Base-by-base conservation (phyloP, 2,113 vertebrate genomes). In the Hypanus sabinus region DNA sequence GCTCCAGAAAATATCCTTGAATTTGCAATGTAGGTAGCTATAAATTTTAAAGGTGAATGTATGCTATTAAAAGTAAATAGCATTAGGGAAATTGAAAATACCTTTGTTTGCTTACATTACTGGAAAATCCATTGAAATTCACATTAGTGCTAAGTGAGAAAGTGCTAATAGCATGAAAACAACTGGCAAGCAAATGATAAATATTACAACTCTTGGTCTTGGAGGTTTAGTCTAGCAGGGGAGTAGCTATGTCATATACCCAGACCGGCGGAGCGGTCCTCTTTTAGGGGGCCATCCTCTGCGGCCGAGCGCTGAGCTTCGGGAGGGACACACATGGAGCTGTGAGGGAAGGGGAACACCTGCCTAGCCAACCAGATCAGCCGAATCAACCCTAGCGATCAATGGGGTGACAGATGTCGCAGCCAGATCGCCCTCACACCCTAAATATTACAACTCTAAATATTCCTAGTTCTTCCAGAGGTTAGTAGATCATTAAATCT, bases 281-380 rank as follows among this genome's bases (percentile, higher is more conserved):
- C 46, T 46, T 1, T 3, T 46, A 46, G 46, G 46, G 46, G 46
- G 46, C 3, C 46, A 46, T 46, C 46, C 46, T 46, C 46, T 46
- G 46, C 46, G 46, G 3, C 46, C 46, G 46, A 46, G 46, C 46
- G 46, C 46, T 46, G 46, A 46, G 46, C 46, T 46, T 46, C 3
- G 46, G 46, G 46, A 46, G 46, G 46, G 46, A 99, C 98, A 97
- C 97, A 98, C 97, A 97, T 98, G 98, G 98, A 99, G 95, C 96
- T 96, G 97, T 98, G 98, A 98, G 98, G 98, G 98, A 98, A 97
- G 98, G 98, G 98, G 98, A 98, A 98, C 98, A 98, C 98, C 98
- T 97, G 97, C 98, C 98, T 98, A 98, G 97, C 98, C 97, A 99
- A 98, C 98, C 98, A 99, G 98, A 99, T 99, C 98, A 99, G 98